Conservation (phyloP, 2,113 vertebrate genomes). For the Lepus timidus region DNA sequence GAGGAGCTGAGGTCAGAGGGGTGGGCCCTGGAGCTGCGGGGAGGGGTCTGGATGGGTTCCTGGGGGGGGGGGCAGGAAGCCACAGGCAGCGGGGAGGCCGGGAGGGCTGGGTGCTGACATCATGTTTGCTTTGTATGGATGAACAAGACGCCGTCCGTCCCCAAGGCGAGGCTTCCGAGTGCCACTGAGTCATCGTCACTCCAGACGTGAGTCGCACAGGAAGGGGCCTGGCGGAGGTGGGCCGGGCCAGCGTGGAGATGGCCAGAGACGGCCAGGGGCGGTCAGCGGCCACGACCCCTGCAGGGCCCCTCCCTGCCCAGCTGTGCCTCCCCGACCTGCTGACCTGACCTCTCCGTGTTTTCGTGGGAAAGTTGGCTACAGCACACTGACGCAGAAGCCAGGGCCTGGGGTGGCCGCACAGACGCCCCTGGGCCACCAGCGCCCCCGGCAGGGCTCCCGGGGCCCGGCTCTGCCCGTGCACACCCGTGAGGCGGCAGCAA, state of each 20-base stretch:
- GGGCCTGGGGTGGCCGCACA: too few relatives aligned
- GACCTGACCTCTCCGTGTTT: background rate
- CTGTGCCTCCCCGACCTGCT: background rate
- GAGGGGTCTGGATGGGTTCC: background rate
- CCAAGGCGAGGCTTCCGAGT: slow-evolving; percentile 52
- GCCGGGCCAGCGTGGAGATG: background rate
- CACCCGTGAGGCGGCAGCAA: too few relatives aligned
- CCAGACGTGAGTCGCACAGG: background rate
- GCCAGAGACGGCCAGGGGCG: background rate
- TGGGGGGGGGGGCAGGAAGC: background rate
- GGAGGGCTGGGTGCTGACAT: slow-evolving; percentile 24
- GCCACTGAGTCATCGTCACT: slow-evolving; percentile 51
- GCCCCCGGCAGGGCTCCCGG: too few relatives aligned
- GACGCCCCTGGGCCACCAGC: too few relatives aligned
- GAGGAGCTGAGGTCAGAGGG: too few relatives aligned
- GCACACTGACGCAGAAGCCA: too few relatives aligned
- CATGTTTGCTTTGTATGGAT: background rate
- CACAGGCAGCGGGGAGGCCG: background rate
- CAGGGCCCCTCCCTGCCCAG: background rate
- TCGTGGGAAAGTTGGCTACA: background rate
- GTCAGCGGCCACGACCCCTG: too few relatives aligned
- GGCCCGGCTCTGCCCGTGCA: too few relatives aligned
- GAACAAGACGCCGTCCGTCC: slow-evolving; percentile 22
- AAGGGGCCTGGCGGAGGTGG: background rate
- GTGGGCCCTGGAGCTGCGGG: rapidly evolving